Conservation (phyloP, 2,888 invertebrate genomes). For the Eupelmus urozonus region DNA sequence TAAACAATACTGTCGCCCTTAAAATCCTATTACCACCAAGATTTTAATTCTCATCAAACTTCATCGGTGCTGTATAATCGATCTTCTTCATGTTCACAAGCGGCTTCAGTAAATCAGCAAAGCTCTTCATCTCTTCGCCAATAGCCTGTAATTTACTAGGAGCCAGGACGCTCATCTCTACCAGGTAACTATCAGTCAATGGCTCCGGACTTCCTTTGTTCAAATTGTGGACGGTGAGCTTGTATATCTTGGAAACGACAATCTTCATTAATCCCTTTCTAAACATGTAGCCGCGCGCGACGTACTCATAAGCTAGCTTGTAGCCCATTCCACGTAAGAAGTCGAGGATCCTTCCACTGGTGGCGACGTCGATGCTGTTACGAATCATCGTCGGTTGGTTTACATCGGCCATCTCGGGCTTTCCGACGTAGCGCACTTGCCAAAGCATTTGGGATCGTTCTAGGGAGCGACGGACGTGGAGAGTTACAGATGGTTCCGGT, state of each 20-base stretch:
- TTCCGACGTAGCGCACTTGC: slow-evolving; percentile 94
- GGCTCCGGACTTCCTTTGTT: slow-evolving; percentile 86
- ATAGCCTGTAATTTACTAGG: slow-evolving; percentile 95
- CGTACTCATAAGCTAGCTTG: slow-evolving; percentile 94
- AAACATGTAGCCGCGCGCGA: slow-evolving; percentile 92
- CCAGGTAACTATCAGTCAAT: slow-evolving; percentile 93
- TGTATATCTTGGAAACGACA: slow-evolving; percentile 95
- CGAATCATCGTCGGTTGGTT: slow-evolving; percentile 92
- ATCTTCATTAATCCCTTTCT: slow-evolving; percentile 97
- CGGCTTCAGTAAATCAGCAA: slow-evolving; percentile 95
- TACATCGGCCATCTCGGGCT: slow-evolving; percentile 92
- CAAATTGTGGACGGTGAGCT: slow-evolving; percentile 80
- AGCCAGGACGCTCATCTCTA: slow-evolving; percentile 93
- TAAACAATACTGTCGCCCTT: no score
- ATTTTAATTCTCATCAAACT: no score
- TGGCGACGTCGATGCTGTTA: slow-evolving; percentile 94
- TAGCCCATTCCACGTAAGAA: slow-evolving; percentile 95
- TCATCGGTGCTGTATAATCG: no score
- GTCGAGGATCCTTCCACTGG: slow-evolving; percentile 92
- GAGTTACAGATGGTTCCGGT: slow-evolving; percentile 80
- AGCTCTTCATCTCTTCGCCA: slow-evolving; percentile 95
- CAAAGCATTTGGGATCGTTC: slow-evolving; percentile 91
- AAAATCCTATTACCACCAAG: no score
- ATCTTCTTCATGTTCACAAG: slow-evolving; percentile 92
- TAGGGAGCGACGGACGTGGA: slow-evolving; percentile 90